Evolutionary conservation across 2,113 vertebrate species (phyloP).

Genomic region (Penelope pileata): DNA sequence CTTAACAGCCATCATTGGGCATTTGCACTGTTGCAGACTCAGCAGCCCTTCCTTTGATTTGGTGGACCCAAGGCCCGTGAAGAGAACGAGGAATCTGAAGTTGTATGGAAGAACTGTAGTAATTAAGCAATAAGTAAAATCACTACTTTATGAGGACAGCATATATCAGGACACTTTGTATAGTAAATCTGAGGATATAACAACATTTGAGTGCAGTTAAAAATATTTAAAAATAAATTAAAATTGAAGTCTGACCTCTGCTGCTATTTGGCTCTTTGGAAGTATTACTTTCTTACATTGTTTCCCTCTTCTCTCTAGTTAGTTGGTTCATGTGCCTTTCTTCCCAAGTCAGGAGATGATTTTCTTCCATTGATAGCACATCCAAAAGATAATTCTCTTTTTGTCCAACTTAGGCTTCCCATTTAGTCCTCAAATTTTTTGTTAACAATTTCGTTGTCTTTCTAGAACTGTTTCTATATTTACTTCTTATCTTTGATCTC

Average conservation of each 20-base stretch:
- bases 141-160: neutral
- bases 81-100: neutral
- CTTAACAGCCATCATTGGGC: neutral
- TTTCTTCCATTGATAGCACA: neutral
- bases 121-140: neutral
- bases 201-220: neutral
- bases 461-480: neutral
- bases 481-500: neutral
- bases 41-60: neutral
- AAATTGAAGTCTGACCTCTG: neutral
- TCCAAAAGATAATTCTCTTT: neutral
- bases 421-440: neutral
- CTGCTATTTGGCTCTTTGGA: neutral
- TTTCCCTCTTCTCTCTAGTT: neutral
- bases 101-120: neutral
- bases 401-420: neutral
- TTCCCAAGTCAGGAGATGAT: neutral
- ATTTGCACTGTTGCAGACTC: neutral
- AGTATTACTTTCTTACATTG: neutral
- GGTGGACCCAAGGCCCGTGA: neutral
- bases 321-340: neutral
- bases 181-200: neutral
- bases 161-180: neutral
- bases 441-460: rapidly evolving
- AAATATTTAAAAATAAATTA: neutral